Base-by-base conservation (phyloP, 2,797 vertebrate genomes). In the Chanos chanos region DNA sequence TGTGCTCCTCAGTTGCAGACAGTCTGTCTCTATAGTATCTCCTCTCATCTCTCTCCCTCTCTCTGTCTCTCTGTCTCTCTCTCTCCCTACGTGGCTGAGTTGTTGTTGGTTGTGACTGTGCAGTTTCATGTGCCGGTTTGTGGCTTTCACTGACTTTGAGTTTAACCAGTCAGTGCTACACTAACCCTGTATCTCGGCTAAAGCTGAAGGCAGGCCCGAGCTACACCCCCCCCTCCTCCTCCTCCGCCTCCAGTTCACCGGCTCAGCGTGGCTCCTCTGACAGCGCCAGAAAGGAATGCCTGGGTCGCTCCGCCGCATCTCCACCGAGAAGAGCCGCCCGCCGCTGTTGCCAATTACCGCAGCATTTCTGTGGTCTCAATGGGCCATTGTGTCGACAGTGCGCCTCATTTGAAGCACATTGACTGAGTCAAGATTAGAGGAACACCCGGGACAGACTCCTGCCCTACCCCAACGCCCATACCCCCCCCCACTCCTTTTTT, bases 321-420 rank as follows among this genome's bases (percentile, higher is more conserved):
- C 44, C 34, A 55, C 60, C 7, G 57, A n/a, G n/a, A 66, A 54
- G 53, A 58, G 48, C 43, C 64, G 37, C 22, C 49, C 34, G 47
- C 52, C 57, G 65, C 70, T 74, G 73, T 81, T 70, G 77, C 75
- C 78, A 78, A 75, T 80, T 80, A 76, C 68, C 21, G 44, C 57
- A 50, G 61, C 66, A 75, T 77, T 73, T 73, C 73, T 75, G 68
- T 7, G 24, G 52, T 73, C 66, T 84, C 74, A 83, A 66, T 75
- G 61, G 70, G 37, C 70, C 75, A 69, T 79, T 83, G 81, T 83
- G 74, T 71, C 24, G 61, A 61, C 59, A 77, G 66, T 70, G 68
- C 65, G 81, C 77, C 68, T 79, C 70, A 76, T 72, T 80, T 77
- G 61, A 68, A 81, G 61, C 74, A 61, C 60, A 73, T 59, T 73